Percentiles rank a stretch among this genome's conserved stretches.
phyloP scores from a whole-genome alignment of 2,113 vertebrate species.

The Patagioenas fasciata region DNA sequence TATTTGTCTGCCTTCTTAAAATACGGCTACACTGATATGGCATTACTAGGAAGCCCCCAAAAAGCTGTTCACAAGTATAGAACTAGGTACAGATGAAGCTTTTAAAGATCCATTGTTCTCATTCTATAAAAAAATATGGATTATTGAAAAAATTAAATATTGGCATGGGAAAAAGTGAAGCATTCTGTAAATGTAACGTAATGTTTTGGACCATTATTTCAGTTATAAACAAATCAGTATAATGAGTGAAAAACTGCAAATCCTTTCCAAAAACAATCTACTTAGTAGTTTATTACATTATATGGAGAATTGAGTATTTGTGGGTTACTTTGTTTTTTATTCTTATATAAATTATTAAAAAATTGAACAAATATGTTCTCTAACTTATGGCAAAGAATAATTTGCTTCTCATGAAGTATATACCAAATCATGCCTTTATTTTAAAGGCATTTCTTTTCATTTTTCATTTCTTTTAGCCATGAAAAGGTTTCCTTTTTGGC shows the following conservation, averaged over 20 bases:
- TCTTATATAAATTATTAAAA: background rate
- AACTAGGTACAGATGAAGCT: background rate
- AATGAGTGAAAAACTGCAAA: slow-evolving; percentile 25
- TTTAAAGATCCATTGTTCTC: background rate
- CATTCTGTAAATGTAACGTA: slow-evolving; percentile 7
- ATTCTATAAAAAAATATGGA: background rate
- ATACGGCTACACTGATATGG: background rate
- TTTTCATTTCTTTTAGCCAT: background rate
- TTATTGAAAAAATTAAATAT: slow-evolving; percentile 24
- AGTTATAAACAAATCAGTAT: background rate
- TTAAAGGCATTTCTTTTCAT: no score
- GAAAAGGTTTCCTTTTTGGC: background rate
- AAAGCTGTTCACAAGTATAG: background rate
- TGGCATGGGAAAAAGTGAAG: background rate
- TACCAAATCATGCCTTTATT: background rate
- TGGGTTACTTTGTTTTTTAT: slow-evolving; percentile 5
- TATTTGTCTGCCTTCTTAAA: background rate
- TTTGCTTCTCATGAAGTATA: background rate
- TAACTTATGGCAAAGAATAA: background rate
- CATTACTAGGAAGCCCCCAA: background rate
- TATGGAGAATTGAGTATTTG: background rate
- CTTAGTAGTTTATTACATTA: background rate
- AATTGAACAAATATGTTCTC: background rate
- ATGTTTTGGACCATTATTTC: background rate
- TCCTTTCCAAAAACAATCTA: slow-evolving; percentile 16